Base-by-base conservation (phyloP, 1,140 invertebrate species). In the Teleopsis dalmanni region DNA sequence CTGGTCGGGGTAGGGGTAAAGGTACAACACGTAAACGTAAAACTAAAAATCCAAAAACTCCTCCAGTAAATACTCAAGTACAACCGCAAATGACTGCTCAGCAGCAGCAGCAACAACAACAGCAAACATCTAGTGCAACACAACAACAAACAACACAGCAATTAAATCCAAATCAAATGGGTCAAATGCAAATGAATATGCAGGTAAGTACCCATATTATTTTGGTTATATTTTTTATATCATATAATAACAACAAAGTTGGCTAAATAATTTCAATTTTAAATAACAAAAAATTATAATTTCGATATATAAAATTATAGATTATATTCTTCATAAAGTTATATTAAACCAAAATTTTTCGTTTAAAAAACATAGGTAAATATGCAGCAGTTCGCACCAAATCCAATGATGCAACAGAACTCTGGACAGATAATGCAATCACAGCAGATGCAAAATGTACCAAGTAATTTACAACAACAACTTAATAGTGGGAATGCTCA, bases 31-130 rank as follows among this genome's bases (percentile, higher is more conserved):
- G 70, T 5, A 73, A 70, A n/a, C 73, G 74, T 21, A 69, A 73
- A 35, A 60, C 65, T 1, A 66, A 65, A 51, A 58, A 59, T 48
- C 54, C 65, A 1, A 75, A 75, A 52, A 65, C 67, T 9, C 71
- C 72, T 4, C 69, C 67, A 0, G 65, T 75, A 36, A 69, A 58
- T 29, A 64, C 69, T n/a, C 69, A 74, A 49, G 72, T 72, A 14
- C 78, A 78, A 46, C 80, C 81, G 46, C 81, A 81, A 53, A 81
- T 80, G 67, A 81, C 81, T 38, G 75, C 72, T 36, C 66, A 73
- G 31, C 75, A 74, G 23, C 58, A 72, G 34, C 72, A 72, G 1
- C 65, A 72, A 1, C 60, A 64, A 42, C 42, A 46, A 34, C 51
- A 53, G 45, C 58, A 61, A 0, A 55, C 59, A 14, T 58, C 26